Conservation (phyloP, 2,113 vertebrate species). For the Perca fluviatilis region DNA sequence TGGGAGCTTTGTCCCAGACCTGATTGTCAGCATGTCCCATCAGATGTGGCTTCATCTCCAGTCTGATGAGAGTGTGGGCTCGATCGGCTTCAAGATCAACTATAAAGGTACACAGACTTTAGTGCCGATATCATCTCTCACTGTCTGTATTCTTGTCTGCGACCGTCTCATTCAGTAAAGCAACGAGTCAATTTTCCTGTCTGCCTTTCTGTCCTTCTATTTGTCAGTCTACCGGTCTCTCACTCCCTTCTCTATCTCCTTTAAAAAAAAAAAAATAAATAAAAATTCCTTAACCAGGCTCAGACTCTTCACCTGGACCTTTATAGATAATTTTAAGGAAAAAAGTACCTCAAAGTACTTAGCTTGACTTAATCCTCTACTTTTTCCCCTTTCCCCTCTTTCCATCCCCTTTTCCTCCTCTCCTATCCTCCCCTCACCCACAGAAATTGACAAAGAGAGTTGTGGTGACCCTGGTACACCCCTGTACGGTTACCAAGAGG, state of each 20-base stretch:
- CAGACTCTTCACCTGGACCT: slow-evolving; percentile 47
- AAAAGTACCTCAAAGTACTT: slow-evolving; percentile 32
- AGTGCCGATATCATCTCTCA: slow-evolving; percentile 38
- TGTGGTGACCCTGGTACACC: slow-evolving; percentile 98
- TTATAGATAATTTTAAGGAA: slow-evolving; percentile 57
- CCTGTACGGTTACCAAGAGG: slow-evolving; percentile 95
- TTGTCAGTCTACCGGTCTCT: not conserved
- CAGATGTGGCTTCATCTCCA: slow-evolving; percentile 99
- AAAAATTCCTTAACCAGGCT: slow-evolving; percentile 5
- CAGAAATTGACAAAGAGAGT: slow-evolving; percentile 99
- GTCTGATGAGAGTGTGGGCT: slow-evolving; percentile 98
- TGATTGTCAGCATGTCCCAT: slow-evolving; percentile 97
- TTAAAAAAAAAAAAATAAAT: slow-evolving; percentile 25
- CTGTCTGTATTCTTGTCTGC: slow-evolving; percentile 38
- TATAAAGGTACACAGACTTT: slow-evolving; percentile 91
- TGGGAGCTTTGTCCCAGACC: slow-evolving; percentile 96
- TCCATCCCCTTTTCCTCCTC: not conserved
- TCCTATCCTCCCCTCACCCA: slow-evolving; percentile 44
- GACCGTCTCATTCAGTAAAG: slow-evolving; percentile 18
- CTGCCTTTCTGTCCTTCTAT: slow-evolving; percentile 13
- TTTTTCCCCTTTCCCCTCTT: not conserved
- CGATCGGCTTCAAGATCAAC: slow-evolving; percentile 98
- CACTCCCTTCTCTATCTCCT: slow-evolving; percentile 12
- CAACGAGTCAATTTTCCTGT: slow-evolving; percentile 23
- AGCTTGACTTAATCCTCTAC: slow-evolving; percentile 25